Conservation (phyloP, 2,888 invertebrate species). For the Aleiodes alternator region DNA sequence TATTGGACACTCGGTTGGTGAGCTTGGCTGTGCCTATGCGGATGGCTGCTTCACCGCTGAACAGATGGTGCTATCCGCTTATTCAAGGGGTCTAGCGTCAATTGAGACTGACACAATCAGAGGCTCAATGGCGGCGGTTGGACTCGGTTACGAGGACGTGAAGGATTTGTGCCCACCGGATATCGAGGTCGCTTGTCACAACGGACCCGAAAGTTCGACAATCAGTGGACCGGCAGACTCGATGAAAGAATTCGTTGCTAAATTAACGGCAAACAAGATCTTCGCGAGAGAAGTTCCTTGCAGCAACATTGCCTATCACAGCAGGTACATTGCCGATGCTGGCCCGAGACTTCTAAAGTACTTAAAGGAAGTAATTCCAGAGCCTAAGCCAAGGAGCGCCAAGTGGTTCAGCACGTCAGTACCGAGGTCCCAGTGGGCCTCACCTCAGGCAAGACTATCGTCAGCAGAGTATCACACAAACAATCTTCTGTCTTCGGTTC, state of each 20-base stretch:
- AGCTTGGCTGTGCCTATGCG: constrained; percentile 96
- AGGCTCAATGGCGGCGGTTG: constrained; percentile 94
- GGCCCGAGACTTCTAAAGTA: constrained; percentile 83
- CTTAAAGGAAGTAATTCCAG: constrained; percentile 80
- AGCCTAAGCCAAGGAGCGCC: constrained; percentile 81
- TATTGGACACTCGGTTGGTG: constrained; percentile 95
- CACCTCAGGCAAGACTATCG: constrained; percentile 80
- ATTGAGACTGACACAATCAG: constrained; percentile 75
- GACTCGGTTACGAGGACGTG: constrained; percentile 79
- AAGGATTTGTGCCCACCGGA: constrained; percentile 83
- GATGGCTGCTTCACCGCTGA: constrained; percentile 85
- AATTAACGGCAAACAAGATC: constrained; percentile 83
- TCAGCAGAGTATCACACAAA: constrained; percentile 94
- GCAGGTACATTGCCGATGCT: constrained; percentile 85
- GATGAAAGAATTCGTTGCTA: constrained; percentile 81
- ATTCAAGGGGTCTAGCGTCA: constrained; percentile 67
- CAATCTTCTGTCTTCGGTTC: constrained; percentile 83
- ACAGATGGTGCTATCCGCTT: constrained; percentile 68
- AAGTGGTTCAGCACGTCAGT: constrained; percentile 93
- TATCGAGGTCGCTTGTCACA: constrained; percentile 92
- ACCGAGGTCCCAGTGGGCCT: constrained; percentile 83
- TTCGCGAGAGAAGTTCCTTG: constrained; percentile 91
- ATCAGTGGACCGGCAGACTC: constrained; percentile 89
- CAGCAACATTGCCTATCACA: constrained; percentile 93
- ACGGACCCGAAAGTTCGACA: constrained; percentile 90